phyloP scores from a whole-genome alignment of 1,140 invertebrate genomes.

The Neodiprion pinetum region DNA sequence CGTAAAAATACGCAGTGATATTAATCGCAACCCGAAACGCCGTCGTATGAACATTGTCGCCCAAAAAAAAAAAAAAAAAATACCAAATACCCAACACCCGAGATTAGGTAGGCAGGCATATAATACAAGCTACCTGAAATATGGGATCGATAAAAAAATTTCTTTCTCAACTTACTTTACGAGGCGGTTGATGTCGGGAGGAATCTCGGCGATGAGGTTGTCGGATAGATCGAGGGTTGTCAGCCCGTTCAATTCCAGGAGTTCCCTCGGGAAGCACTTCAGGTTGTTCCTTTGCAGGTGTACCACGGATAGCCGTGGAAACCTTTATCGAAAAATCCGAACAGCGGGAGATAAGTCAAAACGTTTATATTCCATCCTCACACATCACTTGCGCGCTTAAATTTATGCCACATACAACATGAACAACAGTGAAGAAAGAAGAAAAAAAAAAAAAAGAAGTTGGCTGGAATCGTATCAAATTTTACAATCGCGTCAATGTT shows the following conservation, averaged over 20 bases:
- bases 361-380: slow-evolving; percentile 10
- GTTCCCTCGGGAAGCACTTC: slow-evolving; percentile 64
- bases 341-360: slow-evolving; percentile 17
- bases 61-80: no score
- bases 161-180: slow-evolving; percentile 66
- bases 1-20: no score
- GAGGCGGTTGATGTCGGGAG: slow-evolving; percentile 68
- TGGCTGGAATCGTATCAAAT: neutral
- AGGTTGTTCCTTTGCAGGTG: slow-evolving; percentile 68
- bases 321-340: slow-evolving; percentile 41
- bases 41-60: no score
- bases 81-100: no score
- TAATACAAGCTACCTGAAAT: no score
- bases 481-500: no score
- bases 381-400: slow-evolving; percentile 7
- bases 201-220: slow-evolving; percentile 69
- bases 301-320: slow-evolving; percentile 65
- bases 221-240: slow-evolving; percentile 75
- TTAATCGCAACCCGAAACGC: no score
- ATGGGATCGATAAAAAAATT: no score
- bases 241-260: slow-evolving; percentile 65
- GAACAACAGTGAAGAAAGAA: no score
- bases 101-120: no score
- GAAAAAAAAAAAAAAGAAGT: neutral
- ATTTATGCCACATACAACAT: neutral